Conservation (phyloP, 2,888 invertebrate genomes). For the Cylindroiulus punctatus region DNA sequence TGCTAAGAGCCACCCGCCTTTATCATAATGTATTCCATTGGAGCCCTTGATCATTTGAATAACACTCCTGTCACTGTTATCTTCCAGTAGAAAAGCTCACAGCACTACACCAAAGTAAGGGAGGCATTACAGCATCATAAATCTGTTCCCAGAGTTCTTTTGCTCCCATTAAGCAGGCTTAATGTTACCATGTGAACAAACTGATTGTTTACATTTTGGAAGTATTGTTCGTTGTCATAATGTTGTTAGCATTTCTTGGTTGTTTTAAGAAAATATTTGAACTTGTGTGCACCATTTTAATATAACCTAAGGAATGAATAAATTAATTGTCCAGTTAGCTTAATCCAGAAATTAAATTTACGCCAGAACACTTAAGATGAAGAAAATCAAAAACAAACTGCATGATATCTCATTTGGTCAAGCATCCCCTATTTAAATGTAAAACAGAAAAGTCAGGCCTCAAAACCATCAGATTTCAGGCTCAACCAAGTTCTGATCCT, state of each 20-base stretch:
- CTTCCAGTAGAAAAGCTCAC: too few relatives aligned
- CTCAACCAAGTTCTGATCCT: neutral
- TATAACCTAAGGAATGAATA: neutral
- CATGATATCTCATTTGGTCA: neutral
- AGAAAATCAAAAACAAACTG: neutral
- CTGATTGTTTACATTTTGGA: too few relatives aligned
- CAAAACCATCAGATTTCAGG: too few relatives aligned
- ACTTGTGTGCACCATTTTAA: neutral
- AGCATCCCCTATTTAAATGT: neutral
- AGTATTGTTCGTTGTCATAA: neutral
- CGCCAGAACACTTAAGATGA: neutral
- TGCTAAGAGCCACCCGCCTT: too few relatives aligned
- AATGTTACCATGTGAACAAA: too few relatives aligned
- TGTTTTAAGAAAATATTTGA: neutral
- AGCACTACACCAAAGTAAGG: too few relatives aligned
- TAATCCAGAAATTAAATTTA: neutral
- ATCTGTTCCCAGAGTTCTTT: too few relatives aligned
- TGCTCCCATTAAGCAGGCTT: too few relatives aligned
- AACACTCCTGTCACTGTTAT: too few relatives aligned
- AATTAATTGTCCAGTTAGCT: neutral
- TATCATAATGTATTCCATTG: too few relatives aligned
- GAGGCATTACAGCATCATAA: too few relatives aligned
- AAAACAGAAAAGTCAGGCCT: neutral
- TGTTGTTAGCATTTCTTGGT: neutral
- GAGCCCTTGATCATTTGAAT: too few relatives aligned